phyloP scores from a whole-genome alignment of 2,797 vertebrate genomes.

The Melanitta fusca region DNA sequence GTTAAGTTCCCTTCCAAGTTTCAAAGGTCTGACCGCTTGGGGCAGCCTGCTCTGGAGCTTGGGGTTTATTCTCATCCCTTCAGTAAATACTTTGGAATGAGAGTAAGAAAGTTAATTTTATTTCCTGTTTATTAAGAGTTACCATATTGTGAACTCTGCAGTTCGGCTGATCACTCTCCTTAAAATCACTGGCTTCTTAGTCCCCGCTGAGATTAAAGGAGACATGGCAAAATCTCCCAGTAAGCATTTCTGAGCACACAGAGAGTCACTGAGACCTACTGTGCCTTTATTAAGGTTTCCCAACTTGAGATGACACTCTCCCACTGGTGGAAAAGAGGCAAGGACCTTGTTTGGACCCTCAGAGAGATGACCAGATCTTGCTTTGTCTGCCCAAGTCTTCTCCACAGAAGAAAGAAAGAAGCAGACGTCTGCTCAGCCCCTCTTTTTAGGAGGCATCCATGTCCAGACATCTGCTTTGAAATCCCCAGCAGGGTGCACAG shows the following conservation, averaged over 20 bases:
- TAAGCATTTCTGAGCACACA: neutral
- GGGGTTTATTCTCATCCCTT: slow-evolving; percentile 20
- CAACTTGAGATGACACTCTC: neutral
- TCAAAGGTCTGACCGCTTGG: slow-evolving; percentile 41
- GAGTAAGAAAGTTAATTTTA: slow-evolving; percentile 27
- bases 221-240: neutral
- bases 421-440: neutral
- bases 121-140: slow-evolving; percentile 43
- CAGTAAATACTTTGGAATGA: slow-evolving; percentile 31
- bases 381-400: neutral
- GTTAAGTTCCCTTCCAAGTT: slow-evolving; percentile 58
- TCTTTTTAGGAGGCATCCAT: neutral
- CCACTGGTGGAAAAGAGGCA: neutral
- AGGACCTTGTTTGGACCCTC: neutral
- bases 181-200: neutral
- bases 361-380: neutral
- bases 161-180: neutral
- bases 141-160: neutral
- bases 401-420: neutral
- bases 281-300: neutral
- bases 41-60: slow-evolving; percentile 10
- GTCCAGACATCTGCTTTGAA: neutral
- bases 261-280: neutral
- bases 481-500: neutral
- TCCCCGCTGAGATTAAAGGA: neutral